phyloP scores from a whole-genome alignment of 2,888 invertebrate genomes.

The Coleophora flavipennella region DNA sequence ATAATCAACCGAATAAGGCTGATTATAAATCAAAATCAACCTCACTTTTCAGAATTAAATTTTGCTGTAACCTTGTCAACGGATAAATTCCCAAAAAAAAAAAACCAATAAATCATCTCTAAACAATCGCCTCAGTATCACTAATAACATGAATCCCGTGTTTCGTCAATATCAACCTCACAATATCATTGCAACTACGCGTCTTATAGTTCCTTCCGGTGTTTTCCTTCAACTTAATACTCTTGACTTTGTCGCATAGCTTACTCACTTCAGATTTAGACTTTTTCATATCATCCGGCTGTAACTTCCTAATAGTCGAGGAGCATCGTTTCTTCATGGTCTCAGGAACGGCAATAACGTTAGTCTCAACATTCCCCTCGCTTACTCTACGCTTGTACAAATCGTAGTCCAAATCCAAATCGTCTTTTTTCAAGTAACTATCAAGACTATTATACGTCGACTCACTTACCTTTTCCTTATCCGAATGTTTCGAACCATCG shows the following conservation, averaged over 20 bases:
- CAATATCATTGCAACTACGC: constrained; percentile 72
- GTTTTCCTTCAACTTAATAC: constrained; percentile 53
- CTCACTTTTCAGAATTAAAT: no score
- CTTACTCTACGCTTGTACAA: constrained; percentile 49
- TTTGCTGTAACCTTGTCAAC: no score
- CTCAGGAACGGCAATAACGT: constrained; percentile 19
- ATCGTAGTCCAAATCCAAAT: constrained; percentile 40
- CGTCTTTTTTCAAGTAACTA: constrained; percentile 67
- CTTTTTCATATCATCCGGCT: constrained; percentile 55
- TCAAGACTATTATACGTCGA: constrained; percentile 59
- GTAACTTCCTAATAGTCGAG: constrained; percentile 50
- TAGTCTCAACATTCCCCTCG: constrained; percentile 47
- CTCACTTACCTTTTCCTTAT: constrained; percentile 53
- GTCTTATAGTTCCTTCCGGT: constrained; percentile 51
- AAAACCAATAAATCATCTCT: constrained; percentile 5
- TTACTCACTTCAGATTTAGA: constrained; percentile 67
- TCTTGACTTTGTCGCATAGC: constrained; percentile 59
- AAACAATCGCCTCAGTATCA: constrained; percentile 82
- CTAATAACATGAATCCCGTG: constrained; percentile 86
- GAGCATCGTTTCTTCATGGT: constrained; percentile 52
- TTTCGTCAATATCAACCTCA: constrained; percentile 82
- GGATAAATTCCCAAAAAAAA: no score
- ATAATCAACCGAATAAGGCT: no score
- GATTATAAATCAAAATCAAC: no score
- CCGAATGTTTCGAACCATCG: constrained; percentile 53